Conservation (phyloP, 2,888 invertebrate species). For the Monopis laevigella region DNA sequence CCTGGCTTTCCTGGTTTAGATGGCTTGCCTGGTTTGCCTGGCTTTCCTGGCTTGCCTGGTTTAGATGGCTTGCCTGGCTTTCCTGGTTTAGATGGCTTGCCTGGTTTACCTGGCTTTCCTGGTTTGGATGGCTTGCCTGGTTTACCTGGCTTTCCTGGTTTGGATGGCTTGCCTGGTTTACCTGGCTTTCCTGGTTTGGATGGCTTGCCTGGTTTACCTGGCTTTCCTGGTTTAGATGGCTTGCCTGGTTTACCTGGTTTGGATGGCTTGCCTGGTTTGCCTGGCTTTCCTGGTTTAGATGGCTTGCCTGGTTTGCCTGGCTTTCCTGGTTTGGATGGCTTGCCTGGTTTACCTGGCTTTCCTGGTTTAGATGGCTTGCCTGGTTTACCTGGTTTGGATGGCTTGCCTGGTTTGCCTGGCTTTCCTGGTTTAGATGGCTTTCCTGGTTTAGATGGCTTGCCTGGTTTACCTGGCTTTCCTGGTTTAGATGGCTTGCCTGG, state of each 20-base stretch:
- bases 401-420: constrained; percentile 18
- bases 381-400: constrained; percentile 16
- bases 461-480: constrained; percentile 7
- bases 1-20: constrained; percentile 15
- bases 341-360: constrained; percentile 14
- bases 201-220: constrained; percentile 9
- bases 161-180: constrained; percentile 3
- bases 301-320: constrained; percentile 16
- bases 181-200: constrained; percentile 12
- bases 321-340: constrained; percentile 13
- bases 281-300: constrained; percentile 19
- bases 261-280: constrained; percentile 25
- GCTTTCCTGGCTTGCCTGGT: constrained; percentile 16
- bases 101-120: constrained; percentile 16
- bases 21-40: constrained; percentile 19
- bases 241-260: constrained; percentile 6
- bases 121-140: constrained; percentile 20
- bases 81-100: constrained; percentile 4
- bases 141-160: constrained; percentile 9
- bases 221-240: constrained; percentile 20
- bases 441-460: constrained; percentile 11
- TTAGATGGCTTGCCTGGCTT: constrained; percentile 10
- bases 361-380: constrained; percentile 10
- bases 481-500: constrained; percentile 19
- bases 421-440: constrained; percentile 14